Conservation (phyloP, 1,140 invertebrate species). For the Yoshiicerus persimilis region DNA sequence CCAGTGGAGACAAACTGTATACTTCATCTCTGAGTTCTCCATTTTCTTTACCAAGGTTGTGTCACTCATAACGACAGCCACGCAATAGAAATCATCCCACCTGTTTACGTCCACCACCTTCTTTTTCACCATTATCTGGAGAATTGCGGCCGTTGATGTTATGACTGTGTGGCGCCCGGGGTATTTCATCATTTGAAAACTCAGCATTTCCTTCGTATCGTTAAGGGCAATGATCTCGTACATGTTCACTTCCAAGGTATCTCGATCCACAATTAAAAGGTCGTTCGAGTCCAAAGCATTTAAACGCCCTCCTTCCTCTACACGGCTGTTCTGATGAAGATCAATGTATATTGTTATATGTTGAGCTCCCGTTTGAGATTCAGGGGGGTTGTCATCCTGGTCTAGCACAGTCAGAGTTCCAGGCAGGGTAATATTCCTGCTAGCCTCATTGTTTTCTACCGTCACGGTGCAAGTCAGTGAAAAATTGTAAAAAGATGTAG, state of each 20-base stretch:
- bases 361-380: slow-evolving; percentile 51
- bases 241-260: slow-evolving; percentile 35
- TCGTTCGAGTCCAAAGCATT: background rate
- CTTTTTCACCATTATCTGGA: slow-evolving; percentile 13
- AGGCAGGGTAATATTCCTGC: slow-evolving; percentile 49
- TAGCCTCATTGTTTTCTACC: slow-evolving; percentile 48
- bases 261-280: slow-evolving; percentile 25
- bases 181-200: background rate
- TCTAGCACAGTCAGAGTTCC: slow-evolving; percentile 54
- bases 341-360: slow-evolving; percentile 8
- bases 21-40: background rate
- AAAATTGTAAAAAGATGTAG: slow-evolving; percentile 37
- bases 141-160: background rate
- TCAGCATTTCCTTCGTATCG: slow-evolving; percentile 33
- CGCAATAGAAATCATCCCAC: slow-evolving; percentile 31
- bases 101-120: background rate
- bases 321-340: background rate
- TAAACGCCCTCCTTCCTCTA: background rate
- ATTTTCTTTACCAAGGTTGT: background rate
- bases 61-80: slow-evolving; percentile 27
- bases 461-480: slow-evolving; percentile 53
- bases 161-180: background rate
- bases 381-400: slow-evolving; percentile 57
- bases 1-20: slow-evolving; percentile 36
- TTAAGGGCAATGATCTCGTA: slow-evolving; percentile 25